Base-by-base conservation (phyloP, 2,113 vertebrate genomes). In the Parotia lawesii region DNA sequence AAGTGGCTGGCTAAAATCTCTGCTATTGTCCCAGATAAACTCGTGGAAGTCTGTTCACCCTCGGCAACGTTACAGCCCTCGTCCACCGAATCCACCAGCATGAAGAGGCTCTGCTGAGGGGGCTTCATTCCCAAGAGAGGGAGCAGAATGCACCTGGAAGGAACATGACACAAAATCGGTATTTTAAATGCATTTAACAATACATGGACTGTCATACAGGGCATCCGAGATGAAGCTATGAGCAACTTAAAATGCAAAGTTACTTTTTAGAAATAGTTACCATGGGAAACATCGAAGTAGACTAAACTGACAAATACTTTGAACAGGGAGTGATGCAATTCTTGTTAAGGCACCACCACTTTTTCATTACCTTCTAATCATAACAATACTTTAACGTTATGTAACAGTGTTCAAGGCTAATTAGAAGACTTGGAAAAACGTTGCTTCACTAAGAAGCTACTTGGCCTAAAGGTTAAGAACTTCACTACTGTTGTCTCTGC, bases 1-100 rank as follows among this genome's bases (percentile, higher is more conserved):
- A 99, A 99, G 93, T 99, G 99, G 74, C 97, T 97, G 86, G 99
- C 99, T 93, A 99, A 96, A 80, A 99, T 98, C 94, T 99, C 99
- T 0, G 99, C 99, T 82, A 99, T 99, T 12, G 98, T 99, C 90
- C 98, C 98, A 29, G 99, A 98, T 8, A 98, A 96, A 67, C 98
- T 97, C 1, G 97, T 95, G 13, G 98, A 98, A 5, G 98, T 97
- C 85, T 98, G 98, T 76, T 99, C 99, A 0, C 98, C 98, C 94
- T 99, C 99, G 0, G 97, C 90, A 58, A 98, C 69, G 8, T 98
- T 98, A 50, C 98, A 98, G 60, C 99, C 99, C 83, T 99, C 99
- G 0, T 99, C 99, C 16, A 99, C 98, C 0, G 99, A 99, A 93
- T 99, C 99, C 56, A 99, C 98, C 5, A 99, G 97, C 71, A 99